Percentiles rank a stretch among this genome's conserved stretches.
phyloP scores from a whole-genome alignment of 2,888 invertebrate species.

The Ochropleura plecta region DNA sequence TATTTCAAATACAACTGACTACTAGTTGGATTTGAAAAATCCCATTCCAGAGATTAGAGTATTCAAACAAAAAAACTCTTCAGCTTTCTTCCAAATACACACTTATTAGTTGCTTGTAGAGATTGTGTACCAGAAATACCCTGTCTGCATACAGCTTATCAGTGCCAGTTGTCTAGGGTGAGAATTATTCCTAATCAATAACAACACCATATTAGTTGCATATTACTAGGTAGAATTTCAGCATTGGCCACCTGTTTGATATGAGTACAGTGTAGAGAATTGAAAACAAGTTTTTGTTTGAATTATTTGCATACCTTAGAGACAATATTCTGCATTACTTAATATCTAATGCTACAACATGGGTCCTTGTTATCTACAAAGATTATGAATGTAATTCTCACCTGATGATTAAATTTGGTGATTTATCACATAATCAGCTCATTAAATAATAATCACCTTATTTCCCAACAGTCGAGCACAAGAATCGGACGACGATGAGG shows the following conservation, averaged over 20 bases:
- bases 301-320: conserved; percentile 20
- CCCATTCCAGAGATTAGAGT: no score
- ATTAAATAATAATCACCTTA: not conserved
- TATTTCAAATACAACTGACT: no score
- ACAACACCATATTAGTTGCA: conserved; percentile 19
- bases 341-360: conserved; percentile 9
- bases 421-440: conserved; percentile 4
- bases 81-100: not conserved
- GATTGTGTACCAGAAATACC: not conserved
- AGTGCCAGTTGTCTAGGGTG: conserved; percentile 1
- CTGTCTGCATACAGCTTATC: not conserved
- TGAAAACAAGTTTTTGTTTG: conserved; percentile 13
- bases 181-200: conserved; percentile 4
- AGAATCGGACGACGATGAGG: conserved; percentile 94
- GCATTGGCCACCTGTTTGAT: conserved; percentile 37
- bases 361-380: conserved; percentile 14
- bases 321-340: not conserved
- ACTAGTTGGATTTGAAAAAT: no score
- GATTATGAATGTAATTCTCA: conserved; percentile 8
- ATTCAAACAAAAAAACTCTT: no score
- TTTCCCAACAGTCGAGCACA: conserved; percentile 88
- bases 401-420: conserved; percentile 4
- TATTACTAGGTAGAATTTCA: conserved; percentile 11
- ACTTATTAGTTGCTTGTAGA: not conserved
- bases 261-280: conserved; percentile 20